Evolutionary conservation across 2,113 vertebrate genomes (phyloP), one percentile per base, ranked within the genome.

Genomic region (Caranx ignobilis): DNA sequence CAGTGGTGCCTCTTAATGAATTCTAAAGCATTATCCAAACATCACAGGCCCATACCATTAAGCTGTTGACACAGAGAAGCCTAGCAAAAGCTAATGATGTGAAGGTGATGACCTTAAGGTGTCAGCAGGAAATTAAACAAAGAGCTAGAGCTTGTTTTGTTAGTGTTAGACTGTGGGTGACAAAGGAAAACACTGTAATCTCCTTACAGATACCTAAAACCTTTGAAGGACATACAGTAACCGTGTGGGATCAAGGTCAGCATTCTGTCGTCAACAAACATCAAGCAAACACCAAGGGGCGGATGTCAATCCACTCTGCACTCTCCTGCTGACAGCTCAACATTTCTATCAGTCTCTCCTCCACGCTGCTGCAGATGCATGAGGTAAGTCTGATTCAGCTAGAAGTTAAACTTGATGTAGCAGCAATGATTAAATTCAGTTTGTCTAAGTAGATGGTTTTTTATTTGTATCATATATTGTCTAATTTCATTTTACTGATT

Each of bases 151-250:
- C 12, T 84, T 81, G 56, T n/a, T 76, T 31, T 56, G 50, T 75
- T 63, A 34, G 39, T 65, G 32, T 57, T 64, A 48, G 21, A 65
- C n/a, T 47, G 48, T 52, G 43, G 62, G 61, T 74, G 8, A 71
- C n/a, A 50, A 79, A 77, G 50, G 84, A 81, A 59, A 88, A 79
- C 59, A 82, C 31, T 63, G 1, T 73, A 39, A 87, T 85, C 73
- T 77, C 35, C 54, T 34, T 19, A 7, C n/a, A 71, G 37, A 61
- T 76, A 31, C 45, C 8, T 11, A n/a, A 39, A 47, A 10, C 56
- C 26, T 59, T 35, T 71, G 12, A 74, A 68, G 76, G 71, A 62
- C 37, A 0, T 2, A 26, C 26, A 26, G 26, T 26, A 2, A 63
- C 31, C 65, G 55, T 52, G n/a, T 77, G 50, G 74, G 77, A 67